Base-by-base conservation (phyloP, 2,888 invertebrate species). In the Poecilobothrus nobilitatus region DNA sequence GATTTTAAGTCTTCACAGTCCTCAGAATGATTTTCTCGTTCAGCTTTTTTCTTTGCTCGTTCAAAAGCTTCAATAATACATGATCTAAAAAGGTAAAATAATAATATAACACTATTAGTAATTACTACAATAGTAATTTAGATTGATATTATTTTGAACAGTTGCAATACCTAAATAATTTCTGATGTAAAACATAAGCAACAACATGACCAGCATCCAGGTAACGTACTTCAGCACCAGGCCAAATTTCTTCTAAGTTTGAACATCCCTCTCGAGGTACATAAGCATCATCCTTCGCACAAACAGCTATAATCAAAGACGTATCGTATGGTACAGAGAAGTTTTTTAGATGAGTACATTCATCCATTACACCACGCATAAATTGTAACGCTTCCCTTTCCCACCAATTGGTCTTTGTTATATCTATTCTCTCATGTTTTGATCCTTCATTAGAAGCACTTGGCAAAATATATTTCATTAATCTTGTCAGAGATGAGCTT, bases 351-450 rank as follows among this genome's bases (percentile, higher is more conserved):
- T 97, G 97, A 0, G 98, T 99, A 79, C 96, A 98, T 81, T 98
- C 97, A 78, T 99, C 98, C 98, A 99, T 98, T 74, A 98, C 89
- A 0, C 97, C 96, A 66, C 93, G 85, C 97, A 98, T 97, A 78
- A 98, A 97, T 82, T 93, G 91, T 68, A 94, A 75, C 0, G 94
- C 92, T 81, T 94, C 92, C 74, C 87, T 86, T 78, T 91, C 89
- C 73, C 89, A 86, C 86, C 87, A 88, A 74, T 90, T 89, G 68
- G 86, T 87, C 77, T 86, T 86, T 68, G 81, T 83, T 75, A 85
- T 85, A 74, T 86, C 84, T 78, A 86, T 85, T 72, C 77, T 78
- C 12, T 75, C 76, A 62, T 69, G 74, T 8, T n/a, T 63, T 65
- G 44, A 22, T 62, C 72, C 27, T 6, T 65, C 72, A 12, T 74